phyloP scores from a whole-genome alignment of 2,113 vertebrate genomes.

The Redunca redunca region DNA sequence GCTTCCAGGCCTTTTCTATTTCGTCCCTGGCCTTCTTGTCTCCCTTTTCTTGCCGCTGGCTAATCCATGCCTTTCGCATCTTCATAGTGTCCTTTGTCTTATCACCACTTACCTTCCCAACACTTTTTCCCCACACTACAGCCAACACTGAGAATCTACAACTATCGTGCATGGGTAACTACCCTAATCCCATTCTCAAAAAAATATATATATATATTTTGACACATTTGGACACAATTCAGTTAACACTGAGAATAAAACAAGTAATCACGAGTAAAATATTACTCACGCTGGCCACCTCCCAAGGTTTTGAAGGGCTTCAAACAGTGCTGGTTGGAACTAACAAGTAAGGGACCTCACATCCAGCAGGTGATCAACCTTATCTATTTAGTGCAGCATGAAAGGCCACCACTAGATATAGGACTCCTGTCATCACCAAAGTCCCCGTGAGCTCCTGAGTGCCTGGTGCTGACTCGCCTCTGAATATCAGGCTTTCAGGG shows the following conservation, averaged over 20 bases:
- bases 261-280: not conserved
- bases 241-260: not conserved
- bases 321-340: not conserved
- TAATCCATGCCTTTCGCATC: not conserved
- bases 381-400: not conserved
- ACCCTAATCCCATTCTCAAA: not conserved
- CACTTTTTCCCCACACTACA: not conserved
- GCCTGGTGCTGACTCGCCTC: not conserved
- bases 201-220: no score
- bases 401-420: fast-evolving
- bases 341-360: not conserved
- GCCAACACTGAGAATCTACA: not conserved
- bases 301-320: not conserved
- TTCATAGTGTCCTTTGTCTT: not conserved
- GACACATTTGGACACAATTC: not conserved
- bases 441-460: not conserved
- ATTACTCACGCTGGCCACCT: not conserved
- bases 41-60: not conserved
- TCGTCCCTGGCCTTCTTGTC: not conserved
- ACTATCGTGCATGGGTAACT: not conserved
- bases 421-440: not conserved
- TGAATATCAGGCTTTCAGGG: not conserved
- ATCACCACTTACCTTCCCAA: not conserved
- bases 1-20: not conserved
- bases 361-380: not conserved